These are phyloP conservation scores for Melospiza georgiana DNA, from an alignment of 2,113 vertebrate genomes.

Conservation along the genomic window DNA sequence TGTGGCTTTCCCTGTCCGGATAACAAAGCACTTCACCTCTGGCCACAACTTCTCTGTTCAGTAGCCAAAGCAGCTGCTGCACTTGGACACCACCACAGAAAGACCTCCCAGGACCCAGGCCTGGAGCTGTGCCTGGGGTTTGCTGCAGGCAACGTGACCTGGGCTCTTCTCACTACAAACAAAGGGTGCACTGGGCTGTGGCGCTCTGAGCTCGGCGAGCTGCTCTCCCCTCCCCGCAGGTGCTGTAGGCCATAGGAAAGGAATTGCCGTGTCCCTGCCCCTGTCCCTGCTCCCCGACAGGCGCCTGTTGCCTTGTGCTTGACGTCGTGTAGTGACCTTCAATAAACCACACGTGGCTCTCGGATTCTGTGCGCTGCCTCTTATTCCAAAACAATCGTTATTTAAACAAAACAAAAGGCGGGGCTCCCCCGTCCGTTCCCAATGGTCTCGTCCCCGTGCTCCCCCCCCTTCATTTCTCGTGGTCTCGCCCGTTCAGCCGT, in stretches of 20 bases:
- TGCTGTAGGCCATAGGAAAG: constrained; percentile 9
- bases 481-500: background rate
- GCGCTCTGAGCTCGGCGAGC: background rate
- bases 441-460: accelerated
- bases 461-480: accelerated
- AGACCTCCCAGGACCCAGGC: background rate
- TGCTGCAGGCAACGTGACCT: background rate
- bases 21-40: background rate
- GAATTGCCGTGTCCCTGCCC: background rate
- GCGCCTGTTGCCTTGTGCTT: constrained; percentile 71
- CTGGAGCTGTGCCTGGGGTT: background rate
- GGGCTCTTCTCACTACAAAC: background rate
- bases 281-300: background rate
- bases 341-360: constrained; percentile 75
- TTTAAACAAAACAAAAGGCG: background rate
- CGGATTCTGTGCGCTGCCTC: background rate
- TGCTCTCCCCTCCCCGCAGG: background rate
- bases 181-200: background rate
- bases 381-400: background rate
- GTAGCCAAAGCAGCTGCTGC: background rate
- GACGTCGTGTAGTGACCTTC: constrained; percentile 71
- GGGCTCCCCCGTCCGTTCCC: accelerated
- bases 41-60: background rate
- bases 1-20: background rate
- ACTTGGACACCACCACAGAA: background rate